Evolutionary conservation across 2,113 vertebrate species (phyloP), one percentile per base, ranked within the genome.

Genomic region (Dendrocopos noguchii): DNA sequence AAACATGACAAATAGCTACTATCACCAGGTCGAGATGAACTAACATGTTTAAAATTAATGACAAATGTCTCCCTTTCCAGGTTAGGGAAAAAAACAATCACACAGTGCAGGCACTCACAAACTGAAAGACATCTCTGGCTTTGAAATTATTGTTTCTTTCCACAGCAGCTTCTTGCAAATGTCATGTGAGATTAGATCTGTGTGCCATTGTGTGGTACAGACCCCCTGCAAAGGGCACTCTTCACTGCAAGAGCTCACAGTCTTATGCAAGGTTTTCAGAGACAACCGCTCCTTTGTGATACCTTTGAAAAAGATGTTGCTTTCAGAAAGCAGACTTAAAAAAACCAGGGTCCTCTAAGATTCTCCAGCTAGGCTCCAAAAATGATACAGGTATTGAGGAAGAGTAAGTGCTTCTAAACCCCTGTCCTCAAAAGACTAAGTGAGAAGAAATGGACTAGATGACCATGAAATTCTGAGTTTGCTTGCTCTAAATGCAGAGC

Each of bases 111-210:
- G 29, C 73, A 20, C 34, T 92, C 21, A 81, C n/a, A 87, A 91
- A 72, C 27, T 52, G 17, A 85, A 84, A 61, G 61, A 59, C 24
- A 57, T 65, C 70, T 65, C 73, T 90, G 61, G n/a, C 70, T 95
- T 88, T 95, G 80, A 87, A 95, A 76, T 61, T 2, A 44, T 44
- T 61, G 68, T 59, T 91, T 83, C 53, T 83, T 95, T 75, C 92
- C 86, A 18, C 70, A 83, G 75, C 70, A 84, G 47, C 77, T 84
- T 91, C 90, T 84, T 84, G 70, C 72, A 93, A 94, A 93, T 94
- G 73, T 88, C 93, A 91, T 29, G 20, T 78, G 80, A 95, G 95
- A 94, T 95, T 88, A 95, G 80, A 88, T 94, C 88, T 93, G 66
- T 47, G 12, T 1, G 3, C 34, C 0, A 2, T 60, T 57, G 44